Percentiles rank a stretch among this genome's conserved stretches.
Evolutionary conservation across 2,113 vertebrate genomes (phyloP).

Genomic region (Noctilio leporinus): DNA sequence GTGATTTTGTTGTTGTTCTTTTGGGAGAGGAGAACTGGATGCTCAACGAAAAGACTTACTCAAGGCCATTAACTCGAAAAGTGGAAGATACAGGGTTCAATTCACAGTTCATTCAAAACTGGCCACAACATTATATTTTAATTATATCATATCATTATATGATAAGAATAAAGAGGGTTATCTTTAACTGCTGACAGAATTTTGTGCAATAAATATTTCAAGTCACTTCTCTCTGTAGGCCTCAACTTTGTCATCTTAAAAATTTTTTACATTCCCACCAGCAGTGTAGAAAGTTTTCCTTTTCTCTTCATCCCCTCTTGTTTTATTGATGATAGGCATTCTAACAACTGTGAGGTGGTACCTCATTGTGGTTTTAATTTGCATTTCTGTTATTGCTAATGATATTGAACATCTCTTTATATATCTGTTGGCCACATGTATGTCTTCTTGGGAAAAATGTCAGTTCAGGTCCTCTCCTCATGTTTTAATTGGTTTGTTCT

Average conservation of each 20-base stretch:
- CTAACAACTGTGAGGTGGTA: neutral
- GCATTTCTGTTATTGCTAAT: neutral
- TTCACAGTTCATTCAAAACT: neutral
- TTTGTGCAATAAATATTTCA: neutral
- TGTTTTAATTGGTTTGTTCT: neutral
- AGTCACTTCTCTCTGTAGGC: neutral
- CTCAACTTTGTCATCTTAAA: neutral
- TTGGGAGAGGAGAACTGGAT: neutral
- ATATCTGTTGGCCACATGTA: neutral
- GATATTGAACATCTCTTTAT: neutral
- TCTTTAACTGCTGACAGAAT: neutral
- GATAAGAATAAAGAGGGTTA: neutral
- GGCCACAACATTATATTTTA: neutral
- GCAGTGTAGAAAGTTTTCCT: too few relatives aligned
- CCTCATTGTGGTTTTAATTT: neutral
- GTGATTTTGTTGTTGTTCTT: neutral
- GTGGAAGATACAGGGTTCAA: neutral
- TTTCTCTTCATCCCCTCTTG: neutral
- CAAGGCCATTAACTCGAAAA: neutral
- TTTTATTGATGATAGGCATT: neutral
- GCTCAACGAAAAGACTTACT: neutral
- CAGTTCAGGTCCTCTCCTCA: neutral
- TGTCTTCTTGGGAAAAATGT: neutral
- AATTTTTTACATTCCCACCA: too few relatives aligned
- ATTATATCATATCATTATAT: neutral